phyloP scores from a whole-genome alignment of 2,113 vertebrate species.

The Synchiropus splendidus region DNA sequence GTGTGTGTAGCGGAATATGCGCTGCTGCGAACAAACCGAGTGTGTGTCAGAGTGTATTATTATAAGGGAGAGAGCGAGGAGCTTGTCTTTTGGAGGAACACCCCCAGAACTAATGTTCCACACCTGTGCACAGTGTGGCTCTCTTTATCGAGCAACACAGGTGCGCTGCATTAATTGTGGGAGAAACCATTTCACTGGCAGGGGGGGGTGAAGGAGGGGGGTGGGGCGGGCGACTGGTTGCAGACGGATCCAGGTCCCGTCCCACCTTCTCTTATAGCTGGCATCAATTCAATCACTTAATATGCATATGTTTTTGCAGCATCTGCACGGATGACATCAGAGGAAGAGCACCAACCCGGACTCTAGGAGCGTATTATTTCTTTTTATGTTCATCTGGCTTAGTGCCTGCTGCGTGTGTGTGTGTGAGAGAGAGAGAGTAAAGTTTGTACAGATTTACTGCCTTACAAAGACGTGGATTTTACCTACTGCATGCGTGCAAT shows the following conservation, averaged over 20 bases:
- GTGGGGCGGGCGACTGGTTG: constrained; percentile 3
- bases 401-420: constrained; percentile 22
- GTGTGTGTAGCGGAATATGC: constrained; percentile 5
- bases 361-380: constrained; percentile 46
- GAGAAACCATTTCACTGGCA: constrained; percentile 67
- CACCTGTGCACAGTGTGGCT: constrained; percentile 74
- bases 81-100: constrained; percentile 71
- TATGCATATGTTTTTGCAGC: constrained; percentile 53
- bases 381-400: constrained; percentile 52
- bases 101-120: constrained; percentile 78
- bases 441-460: too few relatives aligned
- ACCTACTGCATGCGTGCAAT: too few relatives aligned
- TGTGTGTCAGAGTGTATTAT: constrained; percentile 51
- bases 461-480: not conserved
- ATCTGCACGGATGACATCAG: constrained; percentile 57
- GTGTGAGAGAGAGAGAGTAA: not conserved
- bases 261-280: constrained; percentile 37
- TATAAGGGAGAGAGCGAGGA: constrained; percentile 50
- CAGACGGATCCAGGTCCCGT: constrained; percentile 25
- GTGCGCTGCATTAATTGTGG: constrained; percentile 75
- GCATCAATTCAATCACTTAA: constrained; percentile 63
- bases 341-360: constrained; percentile 50
- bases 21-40: constrained; percentile 17
- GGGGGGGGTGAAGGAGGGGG: constrained; percentile 12
- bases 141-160: constrained; percentile 77